Evolutionary conservation across 2,113 vertebrate species (phyloP), one percentile per base, ranked within the genome.

Genomic region (Chaetura pelagica): DNA sequence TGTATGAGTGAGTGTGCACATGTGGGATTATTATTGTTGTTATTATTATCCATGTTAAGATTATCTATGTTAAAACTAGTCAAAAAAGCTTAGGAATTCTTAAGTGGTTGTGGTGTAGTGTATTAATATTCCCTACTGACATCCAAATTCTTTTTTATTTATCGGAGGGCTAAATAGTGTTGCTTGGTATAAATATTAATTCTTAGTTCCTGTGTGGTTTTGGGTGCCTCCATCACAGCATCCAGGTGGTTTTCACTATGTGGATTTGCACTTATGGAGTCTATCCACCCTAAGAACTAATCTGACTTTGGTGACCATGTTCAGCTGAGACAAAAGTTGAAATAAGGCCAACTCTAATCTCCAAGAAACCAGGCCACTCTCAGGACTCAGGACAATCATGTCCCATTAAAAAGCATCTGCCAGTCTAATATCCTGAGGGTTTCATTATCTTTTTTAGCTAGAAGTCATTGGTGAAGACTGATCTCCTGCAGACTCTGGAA

Each of bases 401-500:
- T 82, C 35, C 88, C 42, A 66, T 93, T 92, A 95, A 93, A 90
- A 94, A 90, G 76, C 92, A 82, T 75, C 79, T 92, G 90, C 58
- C 62, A 78, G 73, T 69, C 76, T 82, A 67, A 59, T 69, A 74
- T 84, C 76, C 69, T 7, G 11, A 4, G 26, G 51, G 67, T 73
- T 76, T 77, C 52, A 83, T 94, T 83, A 91, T 17, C 5, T 5
- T 85, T 17, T 42, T 87, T 83, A 90, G 26, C 67, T 62, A 83
- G 51, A 92, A 91, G 46, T 66, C 63, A 19, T 55, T 0, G 2
- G 24, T 8, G 18, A 91, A 51, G 59, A 46, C 66, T 85, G 66
- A 66, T 54, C 38, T 93, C 83, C 64, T 77, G 34, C 2, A 2
- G 49, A 12, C 46, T 68, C 61, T 24, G 54, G 80, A 92, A 84